These are phyloP conservation scores for Eira barbara DNA, from an alignment of 2,113 vertebrate species.

Conservation along the genomic window DNA sequence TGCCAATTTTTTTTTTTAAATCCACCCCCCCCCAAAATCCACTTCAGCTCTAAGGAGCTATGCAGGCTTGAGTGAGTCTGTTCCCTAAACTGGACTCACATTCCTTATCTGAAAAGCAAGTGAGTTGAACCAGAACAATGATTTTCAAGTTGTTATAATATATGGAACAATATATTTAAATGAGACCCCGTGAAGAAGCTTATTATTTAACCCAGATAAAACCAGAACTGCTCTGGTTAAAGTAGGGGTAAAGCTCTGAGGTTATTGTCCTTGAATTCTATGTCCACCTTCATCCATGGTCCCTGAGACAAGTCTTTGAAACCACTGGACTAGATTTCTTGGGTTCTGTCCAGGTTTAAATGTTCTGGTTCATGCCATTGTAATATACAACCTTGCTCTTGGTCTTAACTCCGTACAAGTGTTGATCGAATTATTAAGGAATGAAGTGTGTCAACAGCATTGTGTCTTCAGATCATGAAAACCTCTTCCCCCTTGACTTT, in stretches of 20 bases:
- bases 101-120: slow-evolving; percentile 9
- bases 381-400: background rate
- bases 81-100: background rate
- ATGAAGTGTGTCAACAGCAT: background rate
- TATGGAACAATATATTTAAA: background rate
- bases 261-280: background rate
- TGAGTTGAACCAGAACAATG: background rate
- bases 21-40: background rate
- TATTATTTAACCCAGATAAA: slow-evolving; percentile 10
- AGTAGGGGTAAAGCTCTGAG: background rate
- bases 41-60: background rate
- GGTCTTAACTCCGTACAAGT: background rate
- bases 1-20: background rate
- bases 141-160: slow-evolving; percentile 8
- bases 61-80: background rate
- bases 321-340: background rate
- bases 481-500: background rate
- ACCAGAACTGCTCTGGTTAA: background rate
- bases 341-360: background rate
- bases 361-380: background rate
- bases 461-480: background rate
- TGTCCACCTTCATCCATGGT: rapidly evolving
- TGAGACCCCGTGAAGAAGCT: background rate
- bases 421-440: background rate
- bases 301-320: background rate